Conservation (phyloP, 2,797 vertebrate genomes). For the Scolopax rusticola region DNA sequence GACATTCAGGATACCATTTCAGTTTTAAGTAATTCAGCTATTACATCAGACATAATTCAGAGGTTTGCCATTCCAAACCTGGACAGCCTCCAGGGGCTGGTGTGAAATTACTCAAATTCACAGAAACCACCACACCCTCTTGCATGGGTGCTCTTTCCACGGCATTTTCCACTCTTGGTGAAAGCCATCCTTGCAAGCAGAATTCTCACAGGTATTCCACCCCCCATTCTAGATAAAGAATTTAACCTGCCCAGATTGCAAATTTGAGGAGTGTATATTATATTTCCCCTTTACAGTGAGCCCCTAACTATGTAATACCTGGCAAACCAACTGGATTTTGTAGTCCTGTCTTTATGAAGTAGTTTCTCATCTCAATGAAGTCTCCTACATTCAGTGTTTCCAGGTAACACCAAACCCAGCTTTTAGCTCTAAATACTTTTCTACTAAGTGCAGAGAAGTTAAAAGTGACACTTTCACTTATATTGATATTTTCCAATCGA, state of each 20-base stretch:
- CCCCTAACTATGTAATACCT: neutral
- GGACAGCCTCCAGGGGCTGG: neutral
- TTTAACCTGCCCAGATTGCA: neutral
- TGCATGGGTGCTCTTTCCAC: accelerated
- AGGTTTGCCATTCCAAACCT: neutral
- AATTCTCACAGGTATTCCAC: neutral
- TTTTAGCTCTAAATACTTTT: neutral
- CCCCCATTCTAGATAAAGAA: neutral
- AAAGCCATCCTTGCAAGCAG: neutral
- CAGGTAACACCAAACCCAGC: neutral
- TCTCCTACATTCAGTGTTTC: neutral
- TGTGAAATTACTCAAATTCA: neutral
- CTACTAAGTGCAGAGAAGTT: neutral
- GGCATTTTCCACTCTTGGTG: neutral
- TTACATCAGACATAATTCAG: neutral
- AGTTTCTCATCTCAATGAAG: neutral
- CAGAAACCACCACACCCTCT: neutral
- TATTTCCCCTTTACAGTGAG: neutral
- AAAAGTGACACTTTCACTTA: accelerated
- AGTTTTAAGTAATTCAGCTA: neutral
- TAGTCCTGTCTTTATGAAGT: neutral
- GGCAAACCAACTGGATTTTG: neutral
- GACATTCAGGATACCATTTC: neutral
- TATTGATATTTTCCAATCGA: neutral
- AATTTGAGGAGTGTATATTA: neutral